phyloP scores from a whole-genome alignment of 2,888 invertebrate genomes.

The Dascillus cervinus region DNA sequence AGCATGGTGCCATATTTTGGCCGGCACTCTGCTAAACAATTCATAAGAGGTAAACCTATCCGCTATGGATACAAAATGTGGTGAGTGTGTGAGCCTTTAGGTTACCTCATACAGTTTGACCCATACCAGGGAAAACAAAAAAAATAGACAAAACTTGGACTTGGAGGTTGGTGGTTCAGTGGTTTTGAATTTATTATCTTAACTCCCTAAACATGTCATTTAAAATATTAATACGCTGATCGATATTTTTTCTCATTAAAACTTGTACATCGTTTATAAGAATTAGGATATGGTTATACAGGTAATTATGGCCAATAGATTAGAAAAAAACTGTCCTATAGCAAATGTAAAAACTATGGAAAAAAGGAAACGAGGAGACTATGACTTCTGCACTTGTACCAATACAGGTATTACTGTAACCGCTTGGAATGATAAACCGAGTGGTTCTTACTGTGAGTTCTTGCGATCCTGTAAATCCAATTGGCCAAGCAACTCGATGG shows the following conservation, averaged over 20 bases:
- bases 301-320: conserved; percentile 18
- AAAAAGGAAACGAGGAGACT: conserved; percentile 6
- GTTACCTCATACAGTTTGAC: conserved; percentile 15
- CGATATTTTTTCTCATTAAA: conserved; percentile 17
- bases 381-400: too few relatives aligned
- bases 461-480: conserved; percentile 16
- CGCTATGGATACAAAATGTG: conserved; percentile 1
- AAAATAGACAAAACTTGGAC: conserved; percentile 1
- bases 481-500: too few relatives aligned
- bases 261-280: conserved; percentile 10
- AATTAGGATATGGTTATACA: conserved; percentile 11
- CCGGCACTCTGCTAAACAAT: conserved; percentile 12
- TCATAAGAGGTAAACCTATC: conserved; percentile 15
- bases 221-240: conserved; percentile 20
- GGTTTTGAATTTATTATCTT: conserved; percentile 13
- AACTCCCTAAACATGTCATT: conserved; percentile 15
- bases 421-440: conserved; percentile 19
- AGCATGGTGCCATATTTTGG: conserved; percentile 19
- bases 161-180: conserved; percentile 14
- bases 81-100: conserved; percentile 12
- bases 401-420: conserved; percentile 18
- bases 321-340: conserved; percentile 6
- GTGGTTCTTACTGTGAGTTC: conserved; percentile 16
- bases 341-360: conserved; percentile 6
- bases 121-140: conserved; percentile 13